phyloP scores from a whole-genome alignment of 1,140 invertebrate genomes.

The Megalopta genalis region DNA sequence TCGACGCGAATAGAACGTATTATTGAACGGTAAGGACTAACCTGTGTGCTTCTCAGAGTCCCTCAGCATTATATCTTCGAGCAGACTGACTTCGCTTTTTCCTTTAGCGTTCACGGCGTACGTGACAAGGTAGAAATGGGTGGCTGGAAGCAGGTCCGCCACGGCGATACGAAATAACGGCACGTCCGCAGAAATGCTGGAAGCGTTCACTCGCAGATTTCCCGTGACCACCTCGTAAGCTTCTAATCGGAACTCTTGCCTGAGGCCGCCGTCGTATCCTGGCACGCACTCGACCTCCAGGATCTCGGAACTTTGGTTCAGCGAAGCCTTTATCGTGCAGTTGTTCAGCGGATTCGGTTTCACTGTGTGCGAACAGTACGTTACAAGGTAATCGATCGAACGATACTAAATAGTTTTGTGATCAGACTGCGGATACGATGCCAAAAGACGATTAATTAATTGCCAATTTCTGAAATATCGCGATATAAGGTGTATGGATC shows the following conservation, averaged over 20 bases:
- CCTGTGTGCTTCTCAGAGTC: conserved; percentile 92
- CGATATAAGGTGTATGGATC: no score
- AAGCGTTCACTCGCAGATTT: conserved; percentile 85
- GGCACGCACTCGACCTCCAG: conserved; percentile 87
- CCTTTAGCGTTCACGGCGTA: conserved; percentile 94
- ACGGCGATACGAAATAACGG: conserved; percentile 87
- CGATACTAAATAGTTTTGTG: no score
- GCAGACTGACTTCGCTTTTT: conserved; percentile 87
- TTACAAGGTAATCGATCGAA: no score
- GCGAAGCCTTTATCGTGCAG: conserved; percentile 88
- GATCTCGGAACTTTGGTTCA: conserved; percentile 85
- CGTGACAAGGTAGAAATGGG: conserved; percentile 84
- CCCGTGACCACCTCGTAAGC: conserved; percentile 87
- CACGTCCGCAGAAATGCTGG: conserved; percentile 79
- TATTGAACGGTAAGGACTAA: conserved; percentile 70
- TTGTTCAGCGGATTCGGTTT: conserved; percentile 90
- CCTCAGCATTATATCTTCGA: conserved; percentile 92
- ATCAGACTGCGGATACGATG: no score
- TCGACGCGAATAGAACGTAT: no score
- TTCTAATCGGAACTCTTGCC: conserved; percentile 90
- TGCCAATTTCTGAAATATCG: no score
- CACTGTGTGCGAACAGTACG: conserved; percentile 76
- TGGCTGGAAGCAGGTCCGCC: conserved; percentile 82
- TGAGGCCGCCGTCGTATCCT: conserved; percentile 92
- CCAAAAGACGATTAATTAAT: no score